Evolutionary conservation across 2,888 invertebrate genomes (phyloP), one percentile per base, ranked within the genome.

Genomic region (Metellina segmentata): DNA sequence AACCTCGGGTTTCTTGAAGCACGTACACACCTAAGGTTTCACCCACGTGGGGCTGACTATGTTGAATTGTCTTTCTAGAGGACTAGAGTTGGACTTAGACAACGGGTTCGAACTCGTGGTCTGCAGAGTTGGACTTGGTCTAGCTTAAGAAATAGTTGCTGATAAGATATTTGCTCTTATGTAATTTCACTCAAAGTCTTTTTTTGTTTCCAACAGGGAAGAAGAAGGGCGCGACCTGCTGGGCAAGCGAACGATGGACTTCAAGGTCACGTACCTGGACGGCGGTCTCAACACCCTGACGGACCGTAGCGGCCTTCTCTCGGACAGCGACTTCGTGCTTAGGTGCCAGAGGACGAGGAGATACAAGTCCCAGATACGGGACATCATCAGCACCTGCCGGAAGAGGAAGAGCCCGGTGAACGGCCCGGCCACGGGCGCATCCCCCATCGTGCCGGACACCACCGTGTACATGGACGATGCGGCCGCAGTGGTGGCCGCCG

Each of bases 221-320:
- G 99, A 99, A 95, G 99, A 99, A 96, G 99, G 99, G 13, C 96
- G 98, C 93, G 99, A 99, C 95, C 96, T 99, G 93, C 96, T 99
- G 81, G 99, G 99, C 69, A 99, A 99, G 95, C 96, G 99, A 93
- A 99, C 99, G 6, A 99, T 99, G 98, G 99, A 99, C 95, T 99
- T 99, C 95, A 99, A 99, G 96, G 98, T 98, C 92, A 99, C 99
- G 95, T 99, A 99, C 95, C 96, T 99, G 94, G 98, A 98, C 95
- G 98, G 98, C 0, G 98, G 98, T n/a, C 96, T 98, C 93, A 93
- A 93, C 9, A 98, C 98, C n/a, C 98, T 98, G 95, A 97, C 97
- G 7, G 93, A 93, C 53, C 92, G 93, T 6, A 93, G 93, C 48
- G 92, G 92, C 72, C 88, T 93, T 48, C 83, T 93, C 6, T 93